Percentiles rank a stretch among this genome's conserved stretches.
Conservation (phyloP, 2,888 invertebrate species). For the Drosophila pseudotalamancana region DNA sequence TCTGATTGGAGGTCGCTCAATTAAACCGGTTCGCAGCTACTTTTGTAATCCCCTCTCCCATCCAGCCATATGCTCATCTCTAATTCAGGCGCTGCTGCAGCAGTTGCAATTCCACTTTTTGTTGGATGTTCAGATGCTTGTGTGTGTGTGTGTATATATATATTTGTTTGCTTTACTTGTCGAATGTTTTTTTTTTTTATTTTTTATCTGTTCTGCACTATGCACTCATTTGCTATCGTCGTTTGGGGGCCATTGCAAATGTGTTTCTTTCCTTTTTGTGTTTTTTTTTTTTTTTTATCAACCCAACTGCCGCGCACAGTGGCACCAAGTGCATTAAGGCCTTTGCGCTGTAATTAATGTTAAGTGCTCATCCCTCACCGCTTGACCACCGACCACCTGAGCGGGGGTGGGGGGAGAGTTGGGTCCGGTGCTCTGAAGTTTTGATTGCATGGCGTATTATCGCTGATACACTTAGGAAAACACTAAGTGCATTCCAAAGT, state of each 20-base stretch:
- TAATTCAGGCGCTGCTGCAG: conserved; percentile 45
- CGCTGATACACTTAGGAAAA: conserved; percentile 20
- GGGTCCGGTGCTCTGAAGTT: conserved; percentile 15
- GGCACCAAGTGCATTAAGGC: conserved; percentile 61
- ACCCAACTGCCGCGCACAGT: conserved; percentile 47
- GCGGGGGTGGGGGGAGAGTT: not conserved
- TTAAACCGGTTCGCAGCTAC: conserved; percentile 69
- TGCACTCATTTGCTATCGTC: conserved; percentile 44
- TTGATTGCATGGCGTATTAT: conserved; percentile 49
- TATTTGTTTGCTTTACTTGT: conserved; percentile 27
- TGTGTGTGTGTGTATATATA: conserved; percentile 10
- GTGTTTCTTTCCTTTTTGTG: conserved; percentile 34
- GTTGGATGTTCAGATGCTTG: conserved; percentile 15
- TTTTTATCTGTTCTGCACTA: conserved; percentile 42
- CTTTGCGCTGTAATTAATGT: conserved; percentile 61
- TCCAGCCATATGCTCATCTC: conserved; percentile 14
- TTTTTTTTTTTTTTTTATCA: conserved; percentile 39
- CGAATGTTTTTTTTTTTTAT: conserved; percentile 49
- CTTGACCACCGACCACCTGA: conserved; percentile 25
- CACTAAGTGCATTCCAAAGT: too few species aligned
- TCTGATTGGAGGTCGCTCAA: conserved; percentile 75
- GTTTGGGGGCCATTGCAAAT: conserved; percentile 44
- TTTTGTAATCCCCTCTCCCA: not conserved
- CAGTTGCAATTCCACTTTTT: conserved; percentile 58
- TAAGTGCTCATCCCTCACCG: conserved; percentile 44